Conservation (phyloP, 1,140 invertebrate genomes). For the Magallana angulata region DNA sequence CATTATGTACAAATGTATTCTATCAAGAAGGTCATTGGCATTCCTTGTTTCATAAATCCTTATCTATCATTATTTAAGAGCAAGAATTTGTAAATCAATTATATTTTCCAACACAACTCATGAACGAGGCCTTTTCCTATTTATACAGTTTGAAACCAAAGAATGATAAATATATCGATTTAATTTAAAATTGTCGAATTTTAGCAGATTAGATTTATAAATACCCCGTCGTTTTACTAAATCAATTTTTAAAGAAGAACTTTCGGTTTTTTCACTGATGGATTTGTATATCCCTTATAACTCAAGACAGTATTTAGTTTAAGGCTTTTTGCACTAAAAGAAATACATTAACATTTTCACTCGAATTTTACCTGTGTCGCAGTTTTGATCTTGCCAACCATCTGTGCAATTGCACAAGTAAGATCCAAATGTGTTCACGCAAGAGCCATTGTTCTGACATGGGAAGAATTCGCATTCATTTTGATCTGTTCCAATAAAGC, state of each 20-base stretch:
- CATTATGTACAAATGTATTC: background rate
- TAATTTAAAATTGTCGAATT: background rate
- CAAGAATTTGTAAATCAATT: background rate
- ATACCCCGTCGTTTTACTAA: too few species aligned
- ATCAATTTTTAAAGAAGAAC: too few species aligned
- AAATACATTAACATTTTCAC: too few species aligned
- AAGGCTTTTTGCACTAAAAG: too few species aligned
- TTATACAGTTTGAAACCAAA: background rate
- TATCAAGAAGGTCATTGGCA: background rate
- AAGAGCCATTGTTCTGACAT: slow-evolving; percentile 25
- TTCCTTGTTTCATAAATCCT: background rate
- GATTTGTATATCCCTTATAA: too few species aligned
- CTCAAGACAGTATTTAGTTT: too few species aligned
- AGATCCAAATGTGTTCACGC: background rate
- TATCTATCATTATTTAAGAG: background rate
- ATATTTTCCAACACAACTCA: background rate
- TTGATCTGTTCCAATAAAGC: background rate
- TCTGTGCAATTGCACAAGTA: background rate
- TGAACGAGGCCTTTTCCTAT: background rate
- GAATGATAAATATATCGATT: background rate
- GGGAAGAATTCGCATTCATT: slow-evolving; percentile 21
- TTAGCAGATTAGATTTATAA: background rate
- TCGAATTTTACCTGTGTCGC: background rate
- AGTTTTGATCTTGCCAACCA: background rate
- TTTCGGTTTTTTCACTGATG: too few species aligned